A percentile compares a stretch with the other conserved stretches of the same genome.
These are phyloP conservation scores for Drosophila prolongata DNA, from an alignment of 2,888 invertebrate genomes.

Conservation along the genomic window DNA sequence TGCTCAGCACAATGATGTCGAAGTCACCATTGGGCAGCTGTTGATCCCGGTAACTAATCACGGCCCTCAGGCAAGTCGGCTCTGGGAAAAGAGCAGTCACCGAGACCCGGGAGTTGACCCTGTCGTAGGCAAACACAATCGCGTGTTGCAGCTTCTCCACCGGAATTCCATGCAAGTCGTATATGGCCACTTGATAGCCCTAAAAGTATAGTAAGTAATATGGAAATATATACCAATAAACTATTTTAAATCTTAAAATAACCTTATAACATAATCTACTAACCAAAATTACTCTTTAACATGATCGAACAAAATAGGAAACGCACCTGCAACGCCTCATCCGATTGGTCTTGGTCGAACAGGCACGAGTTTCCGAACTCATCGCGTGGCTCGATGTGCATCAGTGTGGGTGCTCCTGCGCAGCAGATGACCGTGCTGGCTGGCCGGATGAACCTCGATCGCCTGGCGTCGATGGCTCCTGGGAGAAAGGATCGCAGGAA, in stretches of 20 bases:
- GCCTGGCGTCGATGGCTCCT: slow-evolving; percentile 92
- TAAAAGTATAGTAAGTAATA: slow-evolving; percentile 67
- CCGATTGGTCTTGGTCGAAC: slow-evolving; percentile 86
- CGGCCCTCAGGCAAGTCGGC: slow-evolving; percentile 93
- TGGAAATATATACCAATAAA: too few relatives aligned
- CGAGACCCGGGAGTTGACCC: slow-evolving; percentile 90
- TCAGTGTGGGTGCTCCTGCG: slow-evolving; percentile 89
- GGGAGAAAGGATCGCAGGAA: slow-evolving; percentile 93
- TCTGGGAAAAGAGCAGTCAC: slow-evolving; percentile 91
- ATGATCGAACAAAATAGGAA: too few relatives aligned
- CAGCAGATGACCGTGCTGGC: slow-evolving; percentile 94
- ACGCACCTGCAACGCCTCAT: slow-evolving; percentile 87
- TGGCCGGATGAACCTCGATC: slow-evolving; percentile 92
- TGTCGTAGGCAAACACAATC: slow-evolving; percentile 90
- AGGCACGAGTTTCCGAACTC: slow-evolving; percentile 94
- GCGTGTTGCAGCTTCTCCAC: slow-evolving; percentile 86
- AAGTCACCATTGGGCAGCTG: slow-evolving; percentile 95
- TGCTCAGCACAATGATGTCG: slow-evolving; percentile 95
- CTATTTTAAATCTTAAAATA: too few relatives aligned
- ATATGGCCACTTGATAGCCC: slow-evolving; percentile 88
- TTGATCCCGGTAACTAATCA: slow-evolving; percentile 90
- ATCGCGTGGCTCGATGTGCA: slow-evolving; percentile 96
- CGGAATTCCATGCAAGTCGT: slow-evolving; percentile 86
- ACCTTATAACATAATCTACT: too few relatives aligned
- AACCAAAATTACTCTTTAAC: too few relatives aligned